Base-by-base conservation (phyloP, 2,888 invertebrate genomes). In the Tetanocera ferruginea region DNA sequence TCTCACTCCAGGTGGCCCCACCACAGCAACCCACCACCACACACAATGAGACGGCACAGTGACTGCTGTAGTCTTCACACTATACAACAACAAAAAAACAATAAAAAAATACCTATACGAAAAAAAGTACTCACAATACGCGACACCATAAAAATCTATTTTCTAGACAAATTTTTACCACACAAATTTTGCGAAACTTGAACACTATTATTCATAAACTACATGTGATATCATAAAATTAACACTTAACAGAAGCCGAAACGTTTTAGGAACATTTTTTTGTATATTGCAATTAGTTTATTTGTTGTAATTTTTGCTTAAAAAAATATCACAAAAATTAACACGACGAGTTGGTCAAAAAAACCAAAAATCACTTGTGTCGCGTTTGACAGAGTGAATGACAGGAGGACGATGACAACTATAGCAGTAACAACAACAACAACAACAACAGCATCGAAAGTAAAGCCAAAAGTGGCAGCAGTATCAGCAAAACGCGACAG, bases 311-410 rank as follows among this genome's bases (percentile, higher is more conserved):
- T 64, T 72, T 80, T 77, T 82, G 73, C 79, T 80, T 76, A 79
- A 81, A 74, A 82, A 83, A 82, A 83, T 83, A 82, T 83, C 82
- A 82, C 82, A 83, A 82, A 83, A 77, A 77, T 81, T 81, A 74
- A 37, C 31, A 23, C 43, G 37, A 51, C 82, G 82, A 82, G 82
- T 82, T 82, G 83, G 81, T 83, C 82, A 82, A 82, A 82, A 83
- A 83, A 83, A 86, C 85, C 86, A 86, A 86, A 87, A 85, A 85
- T 87, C 87, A 86, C 86, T 84, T 81, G 84, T 84, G 83, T 82
- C 84, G 85, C 83, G 83, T 87, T 87, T 87, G 87, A 87, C 87
- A 87, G 86, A 85, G 80, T 75, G 76, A 78, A 76, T 80, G 80
- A 79, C 79, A 80, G 81, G 80, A 82, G 86, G 85, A 84, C 77